A percentile compares a stretch with the other conserved stretches of the same genome.
These are phyloP conservation scores for Cataglyphis hispanica DNA, from an alignment of 1,140 invertebrate genomes.

Conservation along the genomic window DNA sequence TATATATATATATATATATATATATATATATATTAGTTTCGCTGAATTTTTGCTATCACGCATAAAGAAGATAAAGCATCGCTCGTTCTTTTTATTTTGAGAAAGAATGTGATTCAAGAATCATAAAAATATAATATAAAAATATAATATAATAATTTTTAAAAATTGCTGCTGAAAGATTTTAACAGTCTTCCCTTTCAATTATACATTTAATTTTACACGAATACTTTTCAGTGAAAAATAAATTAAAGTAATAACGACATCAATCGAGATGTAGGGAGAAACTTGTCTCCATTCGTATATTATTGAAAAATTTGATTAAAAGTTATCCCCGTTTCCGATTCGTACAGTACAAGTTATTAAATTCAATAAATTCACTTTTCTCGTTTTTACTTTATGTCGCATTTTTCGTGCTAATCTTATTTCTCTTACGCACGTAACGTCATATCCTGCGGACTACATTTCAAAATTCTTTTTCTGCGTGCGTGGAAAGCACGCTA, in stretches of 20 bases:
- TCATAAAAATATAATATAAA: neutral
- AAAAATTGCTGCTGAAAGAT: neutral
- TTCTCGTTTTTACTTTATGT: neutral
- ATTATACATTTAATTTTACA: neutral
- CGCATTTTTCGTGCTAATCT: conserved; percentile 13
- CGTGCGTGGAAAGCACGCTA: neutral
- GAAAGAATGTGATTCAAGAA: neutral
- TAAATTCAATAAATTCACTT: neutral
- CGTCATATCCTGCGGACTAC: neutral
- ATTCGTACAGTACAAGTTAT: conserved; percentile 33
- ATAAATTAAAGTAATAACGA: conserved; percentile 36
- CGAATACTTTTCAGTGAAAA: neutral
- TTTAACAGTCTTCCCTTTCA: neutral
- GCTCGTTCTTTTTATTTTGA: neutral
- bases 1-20: no score
- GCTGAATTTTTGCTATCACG: conserved; percentile 31
- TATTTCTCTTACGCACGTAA: neutral
- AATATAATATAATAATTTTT: neutral
- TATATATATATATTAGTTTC: no score
- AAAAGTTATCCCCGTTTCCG: conserved; percentile 36
- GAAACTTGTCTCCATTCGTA: neutral
- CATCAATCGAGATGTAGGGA: neutral
- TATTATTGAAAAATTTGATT: conserved; percentile 9
- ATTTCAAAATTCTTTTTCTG: neutral
- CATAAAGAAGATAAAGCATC: conserved; percentile 18